These are phyloP conservation scores for Noctua comes DNA, from an alignment of 2,888 invertebrate genomes.

Conservation along the genomic window DNA sequence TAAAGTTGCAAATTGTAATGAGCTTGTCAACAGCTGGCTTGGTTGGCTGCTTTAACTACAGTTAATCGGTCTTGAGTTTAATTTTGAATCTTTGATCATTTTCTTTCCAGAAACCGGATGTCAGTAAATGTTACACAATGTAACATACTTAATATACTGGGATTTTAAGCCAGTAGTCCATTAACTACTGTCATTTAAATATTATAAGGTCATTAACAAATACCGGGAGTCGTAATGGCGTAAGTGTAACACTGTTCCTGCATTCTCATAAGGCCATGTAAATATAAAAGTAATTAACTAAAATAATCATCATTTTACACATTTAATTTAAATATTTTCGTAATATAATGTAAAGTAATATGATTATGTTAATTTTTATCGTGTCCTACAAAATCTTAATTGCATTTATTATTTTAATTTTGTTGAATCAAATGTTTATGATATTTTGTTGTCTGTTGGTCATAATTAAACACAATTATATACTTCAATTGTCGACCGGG, in stretches of 20 bases:
- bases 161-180: neutral
- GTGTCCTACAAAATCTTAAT: slow-evolving; percentile 67
- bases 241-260: slow-evolving; percentile 36
- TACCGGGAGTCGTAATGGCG: slow-evolving; percentile 57
- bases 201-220: slow-evolving; percentile 41
- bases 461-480: neutral
- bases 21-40: neutral
- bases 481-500: too few species aligned
- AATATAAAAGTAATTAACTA: slow-evolving; percentile 56
- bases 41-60: neutral
- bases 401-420: slow-evolving; percentile 58
- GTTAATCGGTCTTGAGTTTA: neutral
- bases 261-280: slow-evolving; percentile 40
- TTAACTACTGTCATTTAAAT: slow-evolving; percentile 33
- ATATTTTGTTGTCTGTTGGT: slow-evolving; percentile 34
- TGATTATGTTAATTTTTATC: slow-evolving; percentile 65
- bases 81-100: neutral
- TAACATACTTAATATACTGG: neutral
- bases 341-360: slow-evolving; percentile 62
- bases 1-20: neutral
- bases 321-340: slow-evolving; percentile 63
- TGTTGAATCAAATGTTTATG: slow-evolving; percentile 48
- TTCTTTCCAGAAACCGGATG: neutral
- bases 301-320: slow-evolving; percentile 50
- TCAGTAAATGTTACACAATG: neutral